Percentiles rank a stretch among this genome's conserved stretches.
Evolutionary conservation across 2,888 invertebrate genomes (phyloP).

Genomic region (Strigamia transsilvanica): DNA sequence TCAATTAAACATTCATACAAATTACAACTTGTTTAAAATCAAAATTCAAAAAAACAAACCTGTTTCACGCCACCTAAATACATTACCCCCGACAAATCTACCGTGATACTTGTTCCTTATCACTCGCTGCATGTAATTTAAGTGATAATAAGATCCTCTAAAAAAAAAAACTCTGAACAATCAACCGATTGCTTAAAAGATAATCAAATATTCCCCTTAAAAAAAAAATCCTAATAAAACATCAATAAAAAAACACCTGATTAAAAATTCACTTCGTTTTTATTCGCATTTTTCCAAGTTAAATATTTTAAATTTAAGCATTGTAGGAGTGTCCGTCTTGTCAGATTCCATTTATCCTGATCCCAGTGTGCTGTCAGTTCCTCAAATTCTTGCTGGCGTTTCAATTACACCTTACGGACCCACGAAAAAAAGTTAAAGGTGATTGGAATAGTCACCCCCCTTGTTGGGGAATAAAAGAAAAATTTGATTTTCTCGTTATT

Average conservation of each 20-base stretch:
- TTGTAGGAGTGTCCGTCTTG: neutral
- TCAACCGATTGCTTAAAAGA: too few relatives aligned
- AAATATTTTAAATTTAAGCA: neutral
- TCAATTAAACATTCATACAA: too few relatives aligned
- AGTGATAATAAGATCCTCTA: neutral
- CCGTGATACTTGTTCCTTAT: neutral
- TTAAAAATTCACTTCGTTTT: too few relatives aligned
- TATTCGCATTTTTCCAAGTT: too few relatives aligned
- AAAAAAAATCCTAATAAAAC: too few relatives aligned
- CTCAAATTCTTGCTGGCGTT: neutral
- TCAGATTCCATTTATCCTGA: neutral
- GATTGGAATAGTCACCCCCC: neutral
- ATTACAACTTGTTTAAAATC: too few relatives aligned
- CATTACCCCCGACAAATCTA: neutral
- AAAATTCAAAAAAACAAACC: too few relatives aligned
- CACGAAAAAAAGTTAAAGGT: neutral
- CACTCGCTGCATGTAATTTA: neutral
- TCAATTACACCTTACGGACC: constrained; percentile 6
- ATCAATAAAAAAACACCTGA: too few relatives aligned
- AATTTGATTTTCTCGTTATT: neutral
- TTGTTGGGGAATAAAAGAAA: neutral
- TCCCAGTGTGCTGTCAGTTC: neutral
- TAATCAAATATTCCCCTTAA: too few relatives aligned
- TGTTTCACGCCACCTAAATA: too few relatives aligned
- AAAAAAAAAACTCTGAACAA: too few relatives aligned